phyloP scores from a whole-genome alignment of 2,888 invertebrate species.

The Acronicta psi region DNA sequence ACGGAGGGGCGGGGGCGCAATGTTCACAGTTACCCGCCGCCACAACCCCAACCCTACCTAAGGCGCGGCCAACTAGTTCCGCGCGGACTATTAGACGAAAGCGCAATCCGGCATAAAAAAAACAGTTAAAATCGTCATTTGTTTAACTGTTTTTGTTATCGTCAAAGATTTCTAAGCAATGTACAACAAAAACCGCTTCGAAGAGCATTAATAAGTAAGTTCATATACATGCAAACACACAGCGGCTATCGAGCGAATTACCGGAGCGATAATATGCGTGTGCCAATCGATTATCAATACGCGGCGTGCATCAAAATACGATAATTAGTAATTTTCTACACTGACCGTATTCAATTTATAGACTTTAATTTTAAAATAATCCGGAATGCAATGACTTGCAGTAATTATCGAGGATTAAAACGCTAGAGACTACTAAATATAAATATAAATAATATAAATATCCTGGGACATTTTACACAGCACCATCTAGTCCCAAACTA shows the following conservation, averaged over 20 bases:
- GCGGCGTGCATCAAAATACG: constrained; percentile 39
- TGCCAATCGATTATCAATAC: constrained; percentile 48
- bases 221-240: constrained; percentile 1
- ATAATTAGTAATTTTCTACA: constrained; percentile 54
- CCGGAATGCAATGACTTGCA: constrained; percentile 2
- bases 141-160: neutral
- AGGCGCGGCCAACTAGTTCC: no score
- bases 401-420: neutral
- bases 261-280: constrained; percentile 45
- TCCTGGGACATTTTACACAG: no score
- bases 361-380: constrained; percentile 34
- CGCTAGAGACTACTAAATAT: no score
- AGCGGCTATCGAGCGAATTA: constrained; percentile 27
- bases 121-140: neutral
- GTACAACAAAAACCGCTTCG: neutral
- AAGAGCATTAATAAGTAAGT: constrained; percentile 12
- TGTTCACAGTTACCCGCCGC: no score
- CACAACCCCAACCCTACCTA: no score
- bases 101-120: neutral
- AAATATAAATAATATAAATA: no score
- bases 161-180: constrained; percentile 2
- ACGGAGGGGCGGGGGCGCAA: no score
- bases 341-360: constrained; percentile 30
- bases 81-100: no score
- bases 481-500: no score